Conservation (phyloP, 1,140 invertebrate genomes). For the Aculops lycopersici region DNA sequence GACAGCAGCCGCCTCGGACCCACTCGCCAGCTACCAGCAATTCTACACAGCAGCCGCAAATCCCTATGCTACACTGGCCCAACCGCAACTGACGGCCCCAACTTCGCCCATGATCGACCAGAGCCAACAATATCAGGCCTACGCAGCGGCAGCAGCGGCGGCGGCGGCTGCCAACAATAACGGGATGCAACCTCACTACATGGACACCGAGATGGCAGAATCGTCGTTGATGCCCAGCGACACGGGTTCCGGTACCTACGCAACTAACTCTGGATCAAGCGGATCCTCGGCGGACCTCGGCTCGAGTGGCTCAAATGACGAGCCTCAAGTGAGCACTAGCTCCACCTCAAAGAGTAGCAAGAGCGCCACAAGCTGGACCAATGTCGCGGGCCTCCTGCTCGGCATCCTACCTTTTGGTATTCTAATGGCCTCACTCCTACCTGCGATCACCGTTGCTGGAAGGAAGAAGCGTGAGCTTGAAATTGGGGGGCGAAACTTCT, state of each 20-base stretch:
- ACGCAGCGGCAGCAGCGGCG: no score
- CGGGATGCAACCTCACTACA: background rate
- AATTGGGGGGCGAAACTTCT: background rate
- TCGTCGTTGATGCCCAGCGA: background rate
- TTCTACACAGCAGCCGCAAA: background rate
- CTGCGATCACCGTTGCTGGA: background rate
- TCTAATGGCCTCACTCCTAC: conserved; percentile 3
- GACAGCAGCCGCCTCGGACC: background rate
- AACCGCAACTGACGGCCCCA: no score
- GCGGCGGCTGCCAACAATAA: no score
- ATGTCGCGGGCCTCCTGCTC: conserved; percentile 3
- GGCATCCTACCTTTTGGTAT: conserved; percentile 4
- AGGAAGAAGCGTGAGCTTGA: background rate
- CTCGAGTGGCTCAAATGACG: background rate
- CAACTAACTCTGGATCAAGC: no score
- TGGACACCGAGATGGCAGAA: background rate
- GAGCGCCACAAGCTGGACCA: background rate
- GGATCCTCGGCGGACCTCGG: background rate
- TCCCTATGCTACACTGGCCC: background rate
- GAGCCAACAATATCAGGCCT: no score
- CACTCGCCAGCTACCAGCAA: background rate
- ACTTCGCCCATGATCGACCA: no score
- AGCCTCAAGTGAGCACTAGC: background rate
- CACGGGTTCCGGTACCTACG: no score
- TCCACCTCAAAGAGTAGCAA: background rate